Conservation (phyloP, 1,140 invertebrate genomes). For the Gryon sp. region DNA sequence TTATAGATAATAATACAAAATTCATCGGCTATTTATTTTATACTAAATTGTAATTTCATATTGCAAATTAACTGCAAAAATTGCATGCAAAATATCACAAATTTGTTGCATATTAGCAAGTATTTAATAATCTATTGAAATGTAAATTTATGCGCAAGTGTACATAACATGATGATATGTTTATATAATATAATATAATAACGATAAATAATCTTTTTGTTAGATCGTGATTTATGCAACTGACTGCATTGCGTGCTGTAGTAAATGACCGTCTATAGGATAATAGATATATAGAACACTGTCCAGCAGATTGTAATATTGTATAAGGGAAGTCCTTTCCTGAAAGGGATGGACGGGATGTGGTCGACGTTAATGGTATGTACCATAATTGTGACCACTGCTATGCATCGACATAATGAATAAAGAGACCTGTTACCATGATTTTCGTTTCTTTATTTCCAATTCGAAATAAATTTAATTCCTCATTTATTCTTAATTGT, state of each 20-base stretch:
- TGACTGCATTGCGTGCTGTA: constrained; percentile 25
- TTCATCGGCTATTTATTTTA: too few species aligned
- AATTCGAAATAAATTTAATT: too few species aligned
- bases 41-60: too few species aligned
- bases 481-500: too few species aligned
- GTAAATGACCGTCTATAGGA: constrained; percentile 45
- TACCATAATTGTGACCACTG: constrained; percentile 53
- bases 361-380: constrained; percentile 56
- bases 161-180: too few species aligned
- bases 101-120: too few species aligned
- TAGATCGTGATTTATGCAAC: constrained; percentile 36
- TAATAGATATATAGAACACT: constrained; percentile 54
- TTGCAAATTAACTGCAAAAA: too few species aligned
- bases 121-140: too few species aligned
- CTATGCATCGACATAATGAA: constrained; percentile 39
- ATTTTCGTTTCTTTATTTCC: constrained; percentile 8
- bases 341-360: constrained; percentile 44
- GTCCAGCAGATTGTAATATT: constrained; percentile 48
- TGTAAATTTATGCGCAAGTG: too few species aligned
- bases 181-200: too few species aligned
- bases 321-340: constrained; percentile 42
- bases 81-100: too few species aligned
- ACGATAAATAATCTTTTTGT: too few species aligned
- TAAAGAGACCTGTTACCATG: constrained; percentile 36
- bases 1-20: neutral